Conservation (phyloP, 2,113 vertebrate species). For the Scalopus aquaticus region DNA sequence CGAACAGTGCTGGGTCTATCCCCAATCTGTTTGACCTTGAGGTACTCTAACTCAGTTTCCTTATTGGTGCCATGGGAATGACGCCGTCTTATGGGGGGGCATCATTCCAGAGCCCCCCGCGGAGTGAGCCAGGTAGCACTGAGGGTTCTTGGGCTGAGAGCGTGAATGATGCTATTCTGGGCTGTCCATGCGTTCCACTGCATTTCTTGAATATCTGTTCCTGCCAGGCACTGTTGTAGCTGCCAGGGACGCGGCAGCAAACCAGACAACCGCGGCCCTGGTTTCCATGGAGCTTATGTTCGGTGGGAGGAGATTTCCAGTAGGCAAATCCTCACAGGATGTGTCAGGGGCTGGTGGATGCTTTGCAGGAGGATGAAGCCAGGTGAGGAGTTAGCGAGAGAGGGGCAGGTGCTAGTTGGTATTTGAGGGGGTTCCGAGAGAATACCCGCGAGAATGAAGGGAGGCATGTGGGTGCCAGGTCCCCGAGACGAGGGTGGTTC, state of each 20-base stretch:
- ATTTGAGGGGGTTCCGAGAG: background rate
- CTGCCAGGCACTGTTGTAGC: background rate
- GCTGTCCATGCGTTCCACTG: background rate
- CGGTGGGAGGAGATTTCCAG: conserved; percentile 3
- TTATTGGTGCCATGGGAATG: background rate
- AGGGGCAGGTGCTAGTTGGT: background rate
- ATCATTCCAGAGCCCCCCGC: background rate
- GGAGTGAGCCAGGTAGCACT: background rate
- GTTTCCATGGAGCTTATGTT: conserved; percentile 34
- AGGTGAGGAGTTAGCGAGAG: background rate
- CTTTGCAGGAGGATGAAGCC: background rate
- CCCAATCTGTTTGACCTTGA: background rate
- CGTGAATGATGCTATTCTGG: accelerated
- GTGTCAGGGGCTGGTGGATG: background rate
- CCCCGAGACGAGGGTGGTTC: background rate
- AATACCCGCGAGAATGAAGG: background rate
- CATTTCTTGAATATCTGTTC: background rate
- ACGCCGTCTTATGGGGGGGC: background rate
- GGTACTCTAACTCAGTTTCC: background rate
- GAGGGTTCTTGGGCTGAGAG: background rate
- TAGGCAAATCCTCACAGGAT: background rate
- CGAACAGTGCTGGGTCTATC: background rate
- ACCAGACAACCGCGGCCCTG: background rate
- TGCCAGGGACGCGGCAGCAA: background rate
- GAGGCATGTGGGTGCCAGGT: background rate